Base-by-base conservation (phyloP, 2,113 vertebrate genomes). In the Indri indri region DNA sequence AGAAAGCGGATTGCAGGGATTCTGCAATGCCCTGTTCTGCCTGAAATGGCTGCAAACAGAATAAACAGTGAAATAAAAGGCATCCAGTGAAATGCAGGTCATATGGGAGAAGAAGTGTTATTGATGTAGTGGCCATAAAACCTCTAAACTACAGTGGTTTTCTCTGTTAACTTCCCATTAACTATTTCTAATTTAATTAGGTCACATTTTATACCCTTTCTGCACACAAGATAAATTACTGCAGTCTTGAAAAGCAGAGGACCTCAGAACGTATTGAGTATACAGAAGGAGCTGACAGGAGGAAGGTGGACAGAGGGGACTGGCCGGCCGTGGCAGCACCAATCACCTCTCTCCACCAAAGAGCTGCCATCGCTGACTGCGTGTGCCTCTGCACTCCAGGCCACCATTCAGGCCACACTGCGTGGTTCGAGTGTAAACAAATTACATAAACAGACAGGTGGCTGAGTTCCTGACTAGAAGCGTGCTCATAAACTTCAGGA, bases 161-260 rank as follows among this genome's bases (percentile, higher is more conserved):
- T 11, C 50, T 93, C 74, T 88, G 16, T 92, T 94, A 90, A 52
- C 30, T 68, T 94, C 71, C 81, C 52, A 90, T 52, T 96, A 91
- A 93, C 61, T 88, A 96, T 79, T 96, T 96, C 74, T 88, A 84
- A 95, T 77, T 94, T 92, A 95, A 96, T 97, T 96, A 91, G 81
- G 30, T 86, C 79, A 59, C 52, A 76, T 93, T 94, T 95, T 61
- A 84, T n/a, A 42, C 6, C 0, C n/a, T 66, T 91, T 88, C 70
- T 87, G n/a, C 25, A 65, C 12, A 74, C 45, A 93, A 80, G 83
- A 87, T 90, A 89, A 91, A 94, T 77, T 68, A 90, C 32, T 61
- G 70, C 8, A 74, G 57, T 40, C 27, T 76, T 63, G 47, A 42
- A 74, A 96, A 95, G n/a, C 61, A 71, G 25, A 95, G 81, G 88